Evolutionary conservation across 2,888 invertebrate genomes (phyloP), one percentile per base, ranked within the genome.

Genomic region (Neelides folsomi): DNA sequence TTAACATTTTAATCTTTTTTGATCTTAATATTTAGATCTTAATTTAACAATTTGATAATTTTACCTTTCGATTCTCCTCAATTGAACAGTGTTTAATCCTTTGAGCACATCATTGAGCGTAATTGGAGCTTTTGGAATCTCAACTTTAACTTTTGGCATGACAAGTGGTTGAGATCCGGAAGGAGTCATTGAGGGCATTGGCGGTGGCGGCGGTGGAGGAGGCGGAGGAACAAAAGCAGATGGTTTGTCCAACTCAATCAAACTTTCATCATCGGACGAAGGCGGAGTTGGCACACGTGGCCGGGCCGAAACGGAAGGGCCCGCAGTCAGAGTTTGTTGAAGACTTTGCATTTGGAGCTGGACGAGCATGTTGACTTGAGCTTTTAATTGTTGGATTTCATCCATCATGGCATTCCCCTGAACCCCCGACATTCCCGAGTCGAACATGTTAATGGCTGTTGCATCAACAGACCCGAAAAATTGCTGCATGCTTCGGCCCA

Each of bases 71-170:
- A 59, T 42, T 12, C 47, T 48, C n/a, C 56, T 52, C 20, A 63
- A 51, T 47, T 60, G 59, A 0, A 59, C 60, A 27, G 51, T 56
- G 10, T 56, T 49, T 0, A 62, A 39, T 5, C 53, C 62, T 42
- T 62, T 63, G 43, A 63, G 47, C 4, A 63, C 63, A 51, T 62
- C 63, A 34, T 46, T 49, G 52, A 62, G 50, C 8, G 53, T 53
- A 42, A n/a, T 42, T 18, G 7, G n/a, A 9, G 9, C 8, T 5
- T 16, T 41, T 39, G 12, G 27, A 1, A 34, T 2, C n/a, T 37
- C 13, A n/a, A 8, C 9, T 43, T 10, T 34, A 13, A 39, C 9
- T 18, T 18, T 20, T 16, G 9, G 27, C 35, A 27, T 16, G 15
- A 9, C n/a, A 18, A 42, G 15, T 1, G 15, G 8, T 42, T 10